phyloP scores from a whole-genome alignment of 2,888 invertebrate species.

The Scaptomyza parva region DNA sequence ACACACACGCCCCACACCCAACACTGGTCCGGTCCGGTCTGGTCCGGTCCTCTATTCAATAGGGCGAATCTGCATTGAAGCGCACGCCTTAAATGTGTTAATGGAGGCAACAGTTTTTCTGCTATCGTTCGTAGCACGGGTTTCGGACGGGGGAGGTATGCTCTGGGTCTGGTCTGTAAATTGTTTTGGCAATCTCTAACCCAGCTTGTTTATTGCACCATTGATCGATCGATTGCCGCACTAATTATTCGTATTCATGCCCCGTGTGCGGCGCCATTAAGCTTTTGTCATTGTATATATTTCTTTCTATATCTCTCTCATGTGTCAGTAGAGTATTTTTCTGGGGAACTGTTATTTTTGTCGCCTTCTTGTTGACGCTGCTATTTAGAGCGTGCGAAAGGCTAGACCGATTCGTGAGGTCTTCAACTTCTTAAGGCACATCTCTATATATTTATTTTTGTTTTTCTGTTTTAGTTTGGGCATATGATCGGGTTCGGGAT shows the following conservation, averaged over 20 bases:
- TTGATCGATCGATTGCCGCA: constrained; percentile 51
- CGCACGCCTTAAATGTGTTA: constrained; percentile 71
- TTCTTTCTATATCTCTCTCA: constrained; percentile 1
- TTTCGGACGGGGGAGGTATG: too few species aligned
- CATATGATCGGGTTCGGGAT: constrained; percentile 50
- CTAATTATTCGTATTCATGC: constrained; percentile 61
- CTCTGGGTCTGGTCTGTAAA: too few species aligned
- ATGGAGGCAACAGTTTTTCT: constrained; percentile 69
- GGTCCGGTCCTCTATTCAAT: too few species aligned
- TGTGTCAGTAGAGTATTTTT: constrained; percentile 38
- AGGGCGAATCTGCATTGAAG: constrained; percentile 10
- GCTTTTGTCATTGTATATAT: constrained; percentile 12
- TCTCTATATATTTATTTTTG: not conserved
- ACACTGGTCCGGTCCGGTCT: too few species aligned
- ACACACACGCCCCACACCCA: not conserved
- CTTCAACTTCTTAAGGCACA: constrained; percentile 8
- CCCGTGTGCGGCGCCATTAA: constrained; percentile 55
- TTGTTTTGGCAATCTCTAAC: constrained; percentile 50
- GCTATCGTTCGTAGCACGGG: constrained; percentile 35
- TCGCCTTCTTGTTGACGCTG: constrained; percentile 44
- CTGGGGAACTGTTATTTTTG: constrained; percentile 37
- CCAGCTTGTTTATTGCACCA: constrained; percentile 22
- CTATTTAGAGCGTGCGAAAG: constrained; percentile 67
- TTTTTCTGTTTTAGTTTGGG: constrained; percentile 2
- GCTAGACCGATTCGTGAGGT: constrained; percentile 34